A percentile compares a stretch with the other conserved stretches of the same genome.
Conservation (phyloP, 2,113 vertebrate species). For the Nymphicus hollandicus region DNA sequence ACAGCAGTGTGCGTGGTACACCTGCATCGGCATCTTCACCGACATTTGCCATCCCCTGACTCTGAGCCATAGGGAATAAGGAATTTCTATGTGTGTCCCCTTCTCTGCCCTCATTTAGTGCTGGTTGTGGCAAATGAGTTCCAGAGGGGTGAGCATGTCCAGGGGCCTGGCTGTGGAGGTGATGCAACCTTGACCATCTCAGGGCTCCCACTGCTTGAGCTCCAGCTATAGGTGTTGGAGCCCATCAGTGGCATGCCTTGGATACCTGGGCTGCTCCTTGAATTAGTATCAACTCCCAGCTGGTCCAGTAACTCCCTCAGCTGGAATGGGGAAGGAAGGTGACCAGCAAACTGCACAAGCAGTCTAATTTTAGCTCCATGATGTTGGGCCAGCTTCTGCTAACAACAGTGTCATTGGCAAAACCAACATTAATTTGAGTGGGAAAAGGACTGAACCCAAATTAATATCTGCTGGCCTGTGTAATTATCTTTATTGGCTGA, state of each 20-base stretch:
- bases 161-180: fast-evolving
- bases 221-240: neutral
- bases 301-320: neutral
- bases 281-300: neutral
- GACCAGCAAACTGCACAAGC: neutral
- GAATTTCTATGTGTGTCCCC: neutral
- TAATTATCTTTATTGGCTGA: slow-evolving; percentile 54
- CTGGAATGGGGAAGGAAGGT: fast-evolving
- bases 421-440: slow-evolving; percentile 15
- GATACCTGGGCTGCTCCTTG: neutral
- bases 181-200: fast-evolving
- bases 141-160: fast-evolving
- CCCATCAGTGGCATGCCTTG: neutral
- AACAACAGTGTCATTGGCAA: neutral
- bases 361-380: neutral
- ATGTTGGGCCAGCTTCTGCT: slow-evolving; percentile 4
- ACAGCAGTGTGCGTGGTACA: fast-evolving
- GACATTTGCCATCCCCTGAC: neutral
- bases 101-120: neutral
- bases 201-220: neutral
- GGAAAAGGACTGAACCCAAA: slow-evolving; percentile 38
- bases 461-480: neutral
- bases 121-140: neutral
- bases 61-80: fast-evolving
- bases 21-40: neutral